Conservation (phyloP, 64 coral and sea anemone genomes). For the Astreopora myriophthalma region DNA sequence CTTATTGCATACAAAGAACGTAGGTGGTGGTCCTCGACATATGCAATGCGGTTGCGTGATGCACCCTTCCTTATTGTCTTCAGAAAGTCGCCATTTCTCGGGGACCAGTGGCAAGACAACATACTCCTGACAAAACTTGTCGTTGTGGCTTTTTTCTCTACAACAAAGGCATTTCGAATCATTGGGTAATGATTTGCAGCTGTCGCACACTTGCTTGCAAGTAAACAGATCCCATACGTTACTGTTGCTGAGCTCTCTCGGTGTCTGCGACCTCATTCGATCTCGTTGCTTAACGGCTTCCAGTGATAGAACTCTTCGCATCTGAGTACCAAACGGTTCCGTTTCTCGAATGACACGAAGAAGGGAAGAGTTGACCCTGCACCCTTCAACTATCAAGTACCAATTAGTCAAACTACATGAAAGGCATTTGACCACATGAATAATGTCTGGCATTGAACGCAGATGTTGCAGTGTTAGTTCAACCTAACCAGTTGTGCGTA, state of each 20-base stretch:
- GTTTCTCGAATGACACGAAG: not conserved
- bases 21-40: constrained; percentile 36
- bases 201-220: not conserved
- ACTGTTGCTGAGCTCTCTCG: not conserved
- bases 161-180: not conserved
- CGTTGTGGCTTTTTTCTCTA: not conserved
- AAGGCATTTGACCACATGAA: not conserved
- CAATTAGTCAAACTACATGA: not conserved
- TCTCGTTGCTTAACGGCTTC: not conserved
- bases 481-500: not conserved
- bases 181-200: not conserved
- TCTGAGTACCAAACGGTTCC: not conserved
- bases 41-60: constrained; percentile 7
- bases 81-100: not conserved
- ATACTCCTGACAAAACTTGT: not conserved
- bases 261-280: not conserved
- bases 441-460: not conserved
- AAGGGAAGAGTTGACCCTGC: not conserved
- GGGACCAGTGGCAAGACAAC: not conserved
- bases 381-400: not conserved
- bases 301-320: not conserved
- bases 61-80: not conserved
- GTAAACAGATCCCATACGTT: not conserved
- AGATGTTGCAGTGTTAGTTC: not conserved
- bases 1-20: constrained; percentile 32